These are phyloP conservation scores for Phoenoteleia sp. DNA, from an alignment of 2,888 invertebrate species.

Conservation along the genomic window DNA sequence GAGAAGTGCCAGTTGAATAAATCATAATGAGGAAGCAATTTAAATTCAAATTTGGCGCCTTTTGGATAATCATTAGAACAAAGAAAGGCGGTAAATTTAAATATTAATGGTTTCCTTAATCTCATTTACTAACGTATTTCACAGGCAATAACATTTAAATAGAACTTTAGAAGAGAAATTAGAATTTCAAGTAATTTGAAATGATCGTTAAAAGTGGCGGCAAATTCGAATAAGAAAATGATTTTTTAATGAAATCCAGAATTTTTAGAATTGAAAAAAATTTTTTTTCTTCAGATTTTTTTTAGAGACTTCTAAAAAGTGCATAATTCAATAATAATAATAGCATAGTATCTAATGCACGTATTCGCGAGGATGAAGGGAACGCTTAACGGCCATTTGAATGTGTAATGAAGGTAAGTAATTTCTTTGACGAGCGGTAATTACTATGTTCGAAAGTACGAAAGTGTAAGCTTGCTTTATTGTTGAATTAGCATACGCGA, in stretches of 20 bases:
- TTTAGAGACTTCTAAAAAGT: constrained; percentile 15
- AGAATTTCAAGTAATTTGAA: too few relatives aligned
- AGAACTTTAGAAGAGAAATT: too few relatives aligned
- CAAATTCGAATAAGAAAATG: neutral
- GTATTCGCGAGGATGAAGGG: constrained; percentile 48
- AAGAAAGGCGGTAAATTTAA: too few relatives aligned
- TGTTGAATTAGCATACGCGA: constrained; percentile 68
- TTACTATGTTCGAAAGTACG: constrained; percentile 71
- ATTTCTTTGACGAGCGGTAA: constrained; percentile 74
- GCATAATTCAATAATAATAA: constrained; percentile 65
- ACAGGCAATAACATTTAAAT: too few relatives aligned
- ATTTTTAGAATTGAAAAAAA: neutral
- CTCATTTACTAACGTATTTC: too few relatives aligned
- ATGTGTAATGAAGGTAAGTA: constrained; percentile 73
- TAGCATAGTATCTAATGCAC: constrained; percentile 54
- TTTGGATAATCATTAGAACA: too few relatives aligned
- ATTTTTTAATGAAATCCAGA: neutral
- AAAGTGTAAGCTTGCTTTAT: constrained; percentile 71
- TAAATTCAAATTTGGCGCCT: too few relatives aligned
- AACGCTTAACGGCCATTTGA: constrained; percentile 67
- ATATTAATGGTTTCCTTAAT: too few relatives aligned
- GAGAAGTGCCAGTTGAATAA: too few relatives aligned
- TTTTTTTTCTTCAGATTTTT: too few relatives aligned
- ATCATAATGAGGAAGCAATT: too few relatives aligned
- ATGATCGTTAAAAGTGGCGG: neutral